A percentile compares a stretch with the other conserved stretches of the same genome.
These are phyloP conservation scores for Oryzias woworae DNA, from an alignment of 2,113 vertebrate genomes.

Conservation along the genomic window DNA sequence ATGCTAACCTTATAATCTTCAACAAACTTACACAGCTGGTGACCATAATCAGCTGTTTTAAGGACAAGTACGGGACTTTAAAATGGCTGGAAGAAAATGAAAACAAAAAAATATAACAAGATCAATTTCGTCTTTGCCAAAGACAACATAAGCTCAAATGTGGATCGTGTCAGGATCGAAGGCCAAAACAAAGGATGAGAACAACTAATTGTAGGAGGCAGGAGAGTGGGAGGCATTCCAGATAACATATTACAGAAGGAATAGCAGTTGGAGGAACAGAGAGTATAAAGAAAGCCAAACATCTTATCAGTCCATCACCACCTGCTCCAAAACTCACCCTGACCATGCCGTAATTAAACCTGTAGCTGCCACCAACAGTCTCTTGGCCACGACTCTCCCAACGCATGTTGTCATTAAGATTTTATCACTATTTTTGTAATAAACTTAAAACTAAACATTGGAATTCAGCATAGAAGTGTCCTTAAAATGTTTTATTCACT, in stretches of 20 bases:
- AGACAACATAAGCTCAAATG: too few species aligned
- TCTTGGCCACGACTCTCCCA: slow-evolving; percentile 26
- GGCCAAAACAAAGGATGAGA: slow-evolving; percentile 6
- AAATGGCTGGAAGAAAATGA: too few species aligned
- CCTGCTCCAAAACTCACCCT: slow-evolving; percentile 19
- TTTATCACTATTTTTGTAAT: too few species aligned
- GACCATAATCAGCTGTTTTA: too few species aligned
- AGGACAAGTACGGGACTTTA: too few species aligned
- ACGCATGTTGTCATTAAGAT: slow-evolving; percentile 19
- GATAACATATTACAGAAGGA: background rate
- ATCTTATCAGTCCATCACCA: slow-evolving; percentile 19
- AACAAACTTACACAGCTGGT: too few species aligned
- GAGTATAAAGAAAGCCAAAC: background rate
- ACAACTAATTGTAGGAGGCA: background rate
- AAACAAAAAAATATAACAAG: too few species aligned
- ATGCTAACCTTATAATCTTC: too few species aligned
- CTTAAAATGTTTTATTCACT: background rate
- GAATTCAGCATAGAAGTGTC: too few species aligned
- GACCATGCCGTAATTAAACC: slow-evolving; percentile 12
- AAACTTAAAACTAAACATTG: too few species aligned
- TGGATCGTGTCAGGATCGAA: background rate
- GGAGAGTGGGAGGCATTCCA: too few species aligned
- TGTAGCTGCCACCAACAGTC: slow-evolving; percentile 43
- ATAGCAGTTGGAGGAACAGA: background rate
- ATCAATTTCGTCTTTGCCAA: too few species aligned